phyloP scores from a whole-genome alignment of 2,888 invertebrate genomes.

The Liodrosophila aerea region DNA sequence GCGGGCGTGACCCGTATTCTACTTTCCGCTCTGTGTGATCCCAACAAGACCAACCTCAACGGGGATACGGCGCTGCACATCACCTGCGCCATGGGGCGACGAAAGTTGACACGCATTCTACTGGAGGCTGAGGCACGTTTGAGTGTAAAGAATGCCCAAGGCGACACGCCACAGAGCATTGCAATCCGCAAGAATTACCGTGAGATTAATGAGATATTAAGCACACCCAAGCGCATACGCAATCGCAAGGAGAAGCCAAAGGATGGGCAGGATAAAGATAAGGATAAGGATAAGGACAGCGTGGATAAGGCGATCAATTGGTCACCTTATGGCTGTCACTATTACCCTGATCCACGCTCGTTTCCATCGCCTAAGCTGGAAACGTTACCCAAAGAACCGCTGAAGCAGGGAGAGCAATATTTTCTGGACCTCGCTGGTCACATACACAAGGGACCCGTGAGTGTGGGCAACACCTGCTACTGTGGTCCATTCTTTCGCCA shows the following conservation, averaged over 20 bases:
- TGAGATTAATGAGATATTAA: slow-evolving; percentile 91
- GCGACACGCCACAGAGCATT: slow-evolving; percentile 94
- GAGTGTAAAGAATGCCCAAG: slow-evolving; percentile 84
- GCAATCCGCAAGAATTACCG: slow-evolving; percentile 92
- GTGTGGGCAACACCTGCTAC: slow-evolving; percentile 95
- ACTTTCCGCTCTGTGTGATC: slow-evolving; percentile 93
- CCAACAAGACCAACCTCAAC: slow-evolving; percentile 96
- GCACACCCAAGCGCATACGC: slow-evolving; percentile 82
- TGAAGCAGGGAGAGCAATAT: slow-evolving; percentile 95
- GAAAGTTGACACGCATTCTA: slow-evolving; percentile 94
- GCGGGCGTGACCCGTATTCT: slow-evolving; percentile 97
- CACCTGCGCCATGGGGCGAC: slow-evolving; percentile 95
- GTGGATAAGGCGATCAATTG: slow-evolving; percentile 84
- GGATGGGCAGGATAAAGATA: slow-evolving; percentile 28
- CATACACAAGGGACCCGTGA: slow-evolving; percentile 97
- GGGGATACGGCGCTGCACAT: slow-evolving; percentile 97
- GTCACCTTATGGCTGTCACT: slow-evolving; percentile 96
- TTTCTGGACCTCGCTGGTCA: slow-evolving; percentile 97
- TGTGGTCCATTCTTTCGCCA: slow-evolving; percentile 96
- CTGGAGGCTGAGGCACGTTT: slow-evolving; percentile 92
- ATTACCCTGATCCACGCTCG: slow-evolving; percentile 92
- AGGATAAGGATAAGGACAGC: slow-evolving; percentile 78
- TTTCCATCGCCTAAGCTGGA: slow-evolving; percentile 93
- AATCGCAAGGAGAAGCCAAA: slow-evolving; percentile 68
- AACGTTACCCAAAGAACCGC: slow-evolving; percentile 92